Conservation (phyloP, 2,113 vertebrate species). For the Gymnobelideus leadbeateri region DNA sequence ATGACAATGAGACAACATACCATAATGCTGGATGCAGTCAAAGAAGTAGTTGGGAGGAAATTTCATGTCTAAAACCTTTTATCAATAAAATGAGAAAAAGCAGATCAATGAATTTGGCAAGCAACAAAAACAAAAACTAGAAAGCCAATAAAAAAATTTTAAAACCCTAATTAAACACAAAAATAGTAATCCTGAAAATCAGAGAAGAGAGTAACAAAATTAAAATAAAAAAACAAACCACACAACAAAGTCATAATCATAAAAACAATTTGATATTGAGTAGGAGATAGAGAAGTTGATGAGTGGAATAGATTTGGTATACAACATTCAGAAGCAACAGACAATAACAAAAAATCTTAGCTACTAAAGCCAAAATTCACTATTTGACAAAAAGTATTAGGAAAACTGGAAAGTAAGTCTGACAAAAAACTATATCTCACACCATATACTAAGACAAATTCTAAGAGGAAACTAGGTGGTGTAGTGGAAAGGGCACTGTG, state of each 20-base stretch:
- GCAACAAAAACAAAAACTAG: neutral
- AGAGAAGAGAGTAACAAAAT: neutral
- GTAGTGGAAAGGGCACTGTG: no score
- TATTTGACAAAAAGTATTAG: no score
- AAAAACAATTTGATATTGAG: neutral
- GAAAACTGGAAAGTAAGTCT: no score
- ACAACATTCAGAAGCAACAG: neutral
- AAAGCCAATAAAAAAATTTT: neutral
- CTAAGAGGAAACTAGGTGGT: no score
- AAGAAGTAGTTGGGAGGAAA: neutral
- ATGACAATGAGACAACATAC: neutral
- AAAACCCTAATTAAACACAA: neutral
- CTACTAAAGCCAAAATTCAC: neutral
- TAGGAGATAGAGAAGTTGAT: neutral
- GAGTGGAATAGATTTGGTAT: neutral
- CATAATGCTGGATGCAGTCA: neutral
- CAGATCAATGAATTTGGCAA: neutral
- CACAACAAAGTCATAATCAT: neutral
- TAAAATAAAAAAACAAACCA: neutral
- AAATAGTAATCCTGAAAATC: neutral
- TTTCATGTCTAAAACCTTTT: neutral
- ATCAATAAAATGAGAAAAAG: neutral
- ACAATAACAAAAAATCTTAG: neutral
- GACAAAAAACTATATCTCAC: no score
- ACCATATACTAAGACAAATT: no score